Evolutionary conservation across 2,113 vertebrate genomes (phyloP).

Genomic region (Spermophilus dauricus): DNA sequence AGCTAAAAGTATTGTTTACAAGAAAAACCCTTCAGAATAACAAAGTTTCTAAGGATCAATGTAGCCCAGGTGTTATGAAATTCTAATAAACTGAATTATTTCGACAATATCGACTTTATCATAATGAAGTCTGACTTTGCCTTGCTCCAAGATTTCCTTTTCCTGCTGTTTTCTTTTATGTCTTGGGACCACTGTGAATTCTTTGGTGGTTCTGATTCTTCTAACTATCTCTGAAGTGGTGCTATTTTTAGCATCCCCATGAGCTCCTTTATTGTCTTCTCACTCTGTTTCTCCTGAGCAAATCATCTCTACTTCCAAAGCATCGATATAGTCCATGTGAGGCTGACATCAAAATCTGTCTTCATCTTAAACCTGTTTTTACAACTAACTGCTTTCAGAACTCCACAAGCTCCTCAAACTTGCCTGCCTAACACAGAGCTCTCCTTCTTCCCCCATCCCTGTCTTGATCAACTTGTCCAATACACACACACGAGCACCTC

Average conservation of each 20-base stretch:
- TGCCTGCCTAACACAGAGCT: neutral
- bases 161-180: neutral
- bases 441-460: neutral
- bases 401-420: neutral
- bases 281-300: neutral
- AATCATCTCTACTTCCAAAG: neutral
- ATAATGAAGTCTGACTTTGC: neutral
- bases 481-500: neutral
- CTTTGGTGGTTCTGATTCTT: neutral
- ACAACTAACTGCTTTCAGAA: neutral
- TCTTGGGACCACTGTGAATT: neutral
- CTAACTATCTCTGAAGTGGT: neutral
- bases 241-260: neutral
- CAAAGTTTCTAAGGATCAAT: neutral
- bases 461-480: neutral
- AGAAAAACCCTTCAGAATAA: neutral
- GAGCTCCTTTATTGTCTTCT: neutral
- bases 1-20: neutral
- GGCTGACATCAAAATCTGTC: neutral
- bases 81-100: neutral
- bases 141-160: neutral
- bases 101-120: neutral
- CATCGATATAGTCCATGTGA: neutral
- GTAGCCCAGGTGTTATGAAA: neutral
- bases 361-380: neutral